Conservation (phyloP, 2,888 invertebrate genomes). For the Abrostola triplasia region DNA sequence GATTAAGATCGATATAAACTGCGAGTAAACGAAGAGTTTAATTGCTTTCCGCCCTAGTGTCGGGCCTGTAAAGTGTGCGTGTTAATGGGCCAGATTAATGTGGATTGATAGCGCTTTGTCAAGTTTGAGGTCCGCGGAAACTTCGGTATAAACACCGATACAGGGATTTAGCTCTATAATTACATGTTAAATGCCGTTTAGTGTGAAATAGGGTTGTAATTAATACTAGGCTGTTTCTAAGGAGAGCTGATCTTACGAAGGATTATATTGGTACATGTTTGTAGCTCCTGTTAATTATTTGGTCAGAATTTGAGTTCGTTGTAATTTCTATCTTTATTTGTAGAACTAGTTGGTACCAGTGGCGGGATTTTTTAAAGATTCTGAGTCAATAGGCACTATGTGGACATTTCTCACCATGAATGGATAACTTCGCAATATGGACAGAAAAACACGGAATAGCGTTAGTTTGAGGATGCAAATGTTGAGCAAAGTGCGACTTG, state of each 20-base stretch:
- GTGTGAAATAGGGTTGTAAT: no score
- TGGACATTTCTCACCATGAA: no score
- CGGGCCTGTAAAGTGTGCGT: slow-evolving; percentile 19
- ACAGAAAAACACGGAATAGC: no score
- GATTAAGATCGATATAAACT: slow-evolving; percentile 34
- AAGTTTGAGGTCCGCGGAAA: neutral
- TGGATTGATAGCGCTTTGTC: slow-evolving; percentile 28
- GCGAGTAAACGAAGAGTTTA: slow-evolving; percentile 28
- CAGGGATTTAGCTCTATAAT: neutral
- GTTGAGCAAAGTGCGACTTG: slow-evolving; percentile 42
- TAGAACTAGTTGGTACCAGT: no score
- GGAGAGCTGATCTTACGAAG: slow-evolving; percentile 4
- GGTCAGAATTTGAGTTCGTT: no score
- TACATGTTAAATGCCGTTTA: neutral
- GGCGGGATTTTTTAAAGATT: no score
- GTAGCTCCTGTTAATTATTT: neutral
- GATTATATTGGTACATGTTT: neutral
- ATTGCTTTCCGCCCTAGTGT: slow-evolving; percentile 21
- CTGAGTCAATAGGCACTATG: no score
- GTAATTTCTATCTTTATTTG: no score
- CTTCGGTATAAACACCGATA: neutral
- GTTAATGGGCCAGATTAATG: slow-evolving; percentile 32
- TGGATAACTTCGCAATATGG: no score
- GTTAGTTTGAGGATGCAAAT: slow-evolving; percentile 23
- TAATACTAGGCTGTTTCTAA: neutral